Evolutionary conservation across 2,113 vertebrate genomes (phyloP).

Genomic region (Limnothrissa miodon): DNA sequence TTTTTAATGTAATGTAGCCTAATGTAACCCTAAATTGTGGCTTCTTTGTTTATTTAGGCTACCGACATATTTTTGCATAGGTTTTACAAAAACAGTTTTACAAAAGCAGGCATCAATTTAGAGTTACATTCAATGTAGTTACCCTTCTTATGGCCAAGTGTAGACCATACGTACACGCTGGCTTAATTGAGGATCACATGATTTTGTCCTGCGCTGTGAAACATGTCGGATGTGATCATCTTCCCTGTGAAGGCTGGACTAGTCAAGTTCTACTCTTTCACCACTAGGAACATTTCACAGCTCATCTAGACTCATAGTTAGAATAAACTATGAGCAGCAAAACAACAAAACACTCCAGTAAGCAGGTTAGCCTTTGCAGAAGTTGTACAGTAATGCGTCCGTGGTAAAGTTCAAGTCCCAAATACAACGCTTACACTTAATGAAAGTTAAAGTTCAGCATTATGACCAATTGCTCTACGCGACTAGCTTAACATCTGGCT

Average conservation of each 20-base stretch:
- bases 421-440: not conserved
- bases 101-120: too few species aligned
- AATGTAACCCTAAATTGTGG: too few species aligned
- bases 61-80: too few species aligned
- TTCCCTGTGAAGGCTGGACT: not conserved
- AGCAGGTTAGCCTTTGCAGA: not conserved
- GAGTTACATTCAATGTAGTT: too few species aligned
- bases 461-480: not conserved
- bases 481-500: not conserved
- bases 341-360: not conserved
- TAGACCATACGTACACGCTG: not conserved
- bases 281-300: not conserved
- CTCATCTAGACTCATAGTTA: not conserved
- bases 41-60: too few species aligned
- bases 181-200: not conserved
- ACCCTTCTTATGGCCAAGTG: not conserved
- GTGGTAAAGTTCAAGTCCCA: not conserved
- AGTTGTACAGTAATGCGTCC: not conserved
- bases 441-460: not conserved
- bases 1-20: too few species aligned
- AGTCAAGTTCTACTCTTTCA: not conserved
- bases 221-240: not conserved
- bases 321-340: too few species aligned
- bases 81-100: too few species aligned
- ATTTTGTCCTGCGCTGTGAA: not conserved